Percentiles rank a stretch among this genome's conserved stretches.
phyloP scores from a whole-genome alignment of 2,797 vertebrate species.

The Pseudochromis fuscus region DNA sequence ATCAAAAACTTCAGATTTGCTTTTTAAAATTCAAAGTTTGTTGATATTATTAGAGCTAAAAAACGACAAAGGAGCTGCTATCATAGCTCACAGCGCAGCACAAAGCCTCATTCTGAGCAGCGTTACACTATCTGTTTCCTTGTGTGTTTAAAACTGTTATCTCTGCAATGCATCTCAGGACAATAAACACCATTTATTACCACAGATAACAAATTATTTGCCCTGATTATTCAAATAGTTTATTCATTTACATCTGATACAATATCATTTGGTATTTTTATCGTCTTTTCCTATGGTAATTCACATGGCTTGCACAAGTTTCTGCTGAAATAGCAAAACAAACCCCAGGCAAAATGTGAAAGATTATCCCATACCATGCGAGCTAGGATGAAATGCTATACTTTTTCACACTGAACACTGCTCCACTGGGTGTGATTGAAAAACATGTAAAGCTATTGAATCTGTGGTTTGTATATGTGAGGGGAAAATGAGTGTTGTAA shows the following conservation, averaged over 20 bases:
- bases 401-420: constrained; percentile 86
- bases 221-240: constrained; percentile 79
- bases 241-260: constrained; percentile 84
- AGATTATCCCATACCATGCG: constrained; percentile 87
- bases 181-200: constrained; percentile 76
- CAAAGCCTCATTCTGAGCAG: constrained; percentile 38
- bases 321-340: constrained; percentile 90
- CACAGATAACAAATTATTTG: constrained; percentile 80
- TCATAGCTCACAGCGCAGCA: constrained; percentile 42
- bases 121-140: constrained; percentile 33
- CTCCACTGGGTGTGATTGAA: constrained; percentile 88
- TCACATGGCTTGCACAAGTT: constrained; percentile 87
- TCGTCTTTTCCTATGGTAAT: constrained; percentile 82
- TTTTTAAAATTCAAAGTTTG: constrained; percentile 40
- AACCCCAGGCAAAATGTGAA: constrained; percentile 88
- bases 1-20: constrained; percentile 20
- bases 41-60: constrained; percentile 26
- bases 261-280: constrained; percentile 81
- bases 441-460: constrained; percentile 88
- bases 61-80: constrained; percentile 37
- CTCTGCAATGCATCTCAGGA: constrained; percentile 71
- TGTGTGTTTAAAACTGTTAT: constrained; percentile 74
- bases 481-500: constrained; percentile 86
- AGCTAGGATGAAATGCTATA: constrained; percentile 85
- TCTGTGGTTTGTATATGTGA: constrained; percentile 86